These are phyloP conservation scores for Cephus spinipes DNA, from an alignment of 2,888 invertebrate genomes.

Conservation along the genomic window DNA sequence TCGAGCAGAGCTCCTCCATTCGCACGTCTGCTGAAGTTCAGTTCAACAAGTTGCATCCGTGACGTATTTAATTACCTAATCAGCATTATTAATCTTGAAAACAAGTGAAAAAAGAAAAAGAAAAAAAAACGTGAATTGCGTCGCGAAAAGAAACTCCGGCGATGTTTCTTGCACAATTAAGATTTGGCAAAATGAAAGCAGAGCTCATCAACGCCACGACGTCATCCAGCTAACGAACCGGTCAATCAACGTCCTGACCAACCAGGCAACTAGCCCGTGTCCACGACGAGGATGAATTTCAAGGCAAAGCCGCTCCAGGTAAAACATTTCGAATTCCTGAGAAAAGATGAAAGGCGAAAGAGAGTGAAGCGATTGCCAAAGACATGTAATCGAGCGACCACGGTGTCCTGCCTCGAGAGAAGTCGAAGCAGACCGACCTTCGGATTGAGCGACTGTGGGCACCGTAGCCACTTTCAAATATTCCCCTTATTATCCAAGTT, in stretches of 20 bases:
- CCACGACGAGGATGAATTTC: not conserved
- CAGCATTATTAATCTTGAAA: not conserved
- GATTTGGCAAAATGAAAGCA: not conserved
- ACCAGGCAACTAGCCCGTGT: not conserved
- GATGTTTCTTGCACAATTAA: not conserved
- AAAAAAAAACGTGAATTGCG: not conserved
- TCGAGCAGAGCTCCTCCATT: not conserved
- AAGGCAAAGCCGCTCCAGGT: not conserved
- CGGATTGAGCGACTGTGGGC: not conserved
- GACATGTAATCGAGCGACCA: not conserved
- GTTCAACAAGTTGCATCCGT: not conserved
- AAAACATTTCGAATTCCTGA: not conserved
- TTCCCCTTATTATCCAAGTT: not conserved
- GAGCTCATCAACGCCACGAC: not conserved
- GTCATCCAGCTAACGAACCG: not conserved
- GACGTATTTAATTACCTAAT: not conserved
- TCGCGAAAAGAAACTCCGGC: not conserved
- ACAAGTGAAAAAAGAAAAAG: not conserved
- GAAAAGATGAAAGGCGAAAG: not conserved
- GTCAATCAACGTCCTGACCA: not conserved
- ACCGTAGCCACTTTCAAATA: not conserved
- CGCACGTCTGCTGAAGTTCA: not conserved
- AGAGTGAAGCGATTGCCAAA: not conserved
- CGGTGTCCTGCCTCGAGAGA: no score
- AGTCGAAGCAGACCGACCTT: not conserved